Evolutionary conservation across 1,140 invertebrate species (phyloP).

Genomic region (Sycobia sp.): DNA sequence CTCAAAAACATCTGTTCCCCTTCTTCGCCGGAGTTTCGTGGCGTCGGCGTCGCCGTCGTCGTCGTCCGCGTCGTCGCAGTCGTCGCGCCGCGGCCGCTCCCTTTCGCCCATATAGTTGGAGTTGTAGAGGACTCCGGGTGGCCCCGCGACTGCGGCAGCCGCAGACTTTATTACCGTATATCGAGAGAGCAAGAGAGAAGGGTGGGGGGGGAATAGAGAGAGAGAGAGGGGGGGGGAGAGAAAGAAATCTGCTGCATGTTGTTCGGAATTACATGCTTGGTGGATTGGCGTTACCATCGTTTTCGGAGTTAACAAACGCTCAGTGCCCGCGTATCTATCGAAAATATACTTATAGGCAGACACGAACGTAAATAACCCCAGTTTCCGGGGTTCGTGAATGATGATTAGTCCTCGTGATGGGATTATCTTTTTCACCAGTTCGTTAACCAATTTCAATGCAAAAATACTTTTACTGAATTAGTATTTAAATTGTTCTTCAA

Average conservation of each 20-base stretch:
- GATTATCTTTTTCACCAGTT: no score
- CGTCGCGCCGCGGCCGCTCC: no score
- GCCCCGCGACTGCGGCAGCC: slow-evolving; percentile 35
- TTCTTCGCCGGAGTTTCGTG: slow-evolving; percentile 47
- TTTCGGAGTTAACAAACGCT: slow-evolving; percentile 8
- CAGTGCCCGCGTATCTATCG: slow-evolving; percentile 15
- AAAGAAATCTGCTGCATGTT: background rate
- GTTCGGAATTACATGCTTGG: slow-evolving; percentile 13
- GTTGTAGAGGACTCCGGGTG: no score
- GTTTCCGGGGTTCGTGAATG: background rate
- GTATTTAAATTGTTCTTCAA: no score
- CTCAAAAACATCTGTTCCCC: slow-evolving; percentile 62
- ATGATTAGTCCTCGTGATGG: no score
- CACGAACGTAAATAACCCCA: slow-evolving; percentile 16
- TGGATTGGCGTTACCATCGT: background rate
- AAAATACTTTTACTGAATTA: no score
- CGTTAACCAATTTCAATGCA: no score
- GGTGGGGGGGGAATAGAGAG: no score
- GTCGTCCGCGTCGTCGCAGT: slow-evolving; percentile 26
- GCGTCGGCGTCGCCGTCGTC: slow-evolving; percentile 29
- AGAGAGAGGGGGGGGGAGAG: no score
- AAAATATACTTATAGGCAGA: slow-evolving; percentile 18
- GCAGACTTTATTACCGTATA: slow-evolving; percentile 39
- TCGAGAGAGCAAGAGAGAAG: slow-evolving; percentile 35
- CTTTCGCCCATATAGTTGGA: no score